These are phyloP conservation scores for Drosophila kokeensis DNA, from an alignment of 2,888 invertebrate species.

Conservation along the genomic window DNA sequence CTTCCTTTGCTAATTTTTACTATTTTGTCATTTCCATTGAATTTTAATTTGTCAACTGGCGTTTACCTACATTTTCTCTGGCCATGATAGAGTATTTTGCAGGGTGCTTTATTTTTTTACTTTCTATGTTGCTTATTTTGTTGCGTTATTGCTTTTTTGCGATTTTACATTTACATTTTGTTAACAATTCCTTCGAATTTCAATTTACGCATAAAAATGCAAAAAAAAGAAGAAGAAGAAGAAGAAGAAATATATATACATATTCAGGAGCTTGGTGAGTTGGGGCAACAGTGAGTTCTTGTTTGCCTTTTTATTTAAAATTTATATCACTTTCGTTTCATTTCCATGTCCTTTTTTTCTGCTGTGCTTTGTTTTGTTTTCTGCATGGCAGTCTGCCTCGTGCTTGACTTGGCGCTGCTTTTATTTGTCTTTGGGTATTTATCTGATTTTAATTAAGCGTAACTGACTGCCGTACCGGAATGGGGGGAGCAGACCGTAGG, in stretches of 20 bases:
- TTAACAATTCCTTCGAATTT: slow-evolving; percentile 54
- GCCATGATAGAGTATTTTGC: slow-evolving; percentile 1
- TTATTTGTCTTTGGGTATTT: slow-evolving; percentile 72
- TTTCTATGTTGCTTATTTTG: neutral
- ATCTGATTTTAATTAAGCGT: slow-evolving; percentile 72
- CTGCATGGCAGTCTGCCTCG: slow-evolving; percentile 22
- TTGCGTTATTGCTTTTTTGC: slow-evolving; percentile 16
- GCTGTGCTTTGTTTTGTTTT: slow-evolving; percentile 21
- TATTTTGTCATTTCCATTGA: neutral
- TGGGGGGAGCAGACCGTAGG: neutral
- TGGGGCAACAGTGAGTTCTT: slow-evolving; percentile 13
- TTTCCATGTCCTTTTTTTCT: slow-evolving; percentile 5
- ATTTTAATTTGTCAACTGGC: neutral
- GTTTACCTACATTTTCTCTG: neutral
- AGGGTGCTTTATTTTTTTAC: neutral
- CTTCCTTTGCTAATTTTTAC: neutral
- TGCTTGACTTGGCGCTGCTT: slow-evolving; percentile 52
- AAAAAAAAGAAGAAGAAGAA: neutral
- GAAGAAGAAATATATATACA: neutral
- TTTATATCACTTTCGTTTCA: slow-evolving; percentile 42
- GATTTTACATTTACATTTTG: slow-evolving; percentile 25
- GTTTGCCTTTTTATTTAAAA: slow-evolving; percentile 42
- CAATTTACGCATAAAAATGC: slow-evolving; percentile 47
- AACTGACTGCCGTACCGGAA: slow-evolving; percentile 41
- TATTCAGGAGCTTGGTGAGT: slow-evolving; percentile 4